These are phyloP conservation scores for Agrochola lota DNA, from an alignment of 2,888 invertebrate species.

Conservation along the genomic window DNA sequence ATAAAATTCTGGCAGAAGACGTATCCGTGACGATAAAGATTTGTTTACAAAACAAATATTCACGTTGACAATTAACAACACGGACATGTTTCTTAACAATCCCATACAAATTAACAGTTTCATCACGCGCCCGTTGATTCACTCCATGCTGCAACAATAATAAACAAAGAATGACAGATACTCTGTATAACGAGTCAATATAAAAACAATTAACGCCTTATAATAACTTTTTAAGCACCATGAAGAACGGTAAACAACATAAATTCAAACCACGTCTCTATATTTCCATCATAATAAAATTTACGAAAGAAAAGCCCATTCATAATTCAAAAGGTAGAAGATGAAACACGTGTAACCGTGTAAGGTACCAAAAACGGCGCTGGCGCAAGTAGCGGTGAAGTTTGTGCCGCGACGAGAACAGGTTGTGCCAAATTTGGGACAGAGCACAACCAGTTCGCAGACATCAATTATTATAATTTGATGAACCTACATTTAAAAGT, in stretches of 20 bases:
- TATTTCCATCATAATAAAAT: constrained; percentile 61
- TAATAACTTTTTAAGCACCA: constrained; percentile 28
- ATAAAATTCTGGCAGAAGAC: too few species aligned
- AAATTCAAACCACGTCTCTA: constrained; percentile 61
- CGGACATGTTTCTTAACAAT: constrained; percentile 21
- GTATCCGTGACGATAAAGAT: neutral
- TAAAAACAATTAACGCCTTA: constrained; percentile 51
- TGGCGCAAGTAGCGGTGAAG: constrained; percentile 71
- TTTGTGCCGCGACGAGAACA: constrained; percentile 73
- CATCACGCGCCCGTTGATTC: constrained; percentile 15
- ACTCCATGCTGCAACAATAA: constrained; percentile 20
- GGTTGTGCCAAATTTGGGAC: constrained; percentile 79
- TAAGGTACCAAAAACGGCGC: constrained; percentile 71
- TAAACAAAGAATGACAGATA: constrained; percentile 40
- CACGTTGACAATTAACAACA: constrained; percentile 4
- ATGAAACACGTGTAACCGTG: constrained; percentile 69
- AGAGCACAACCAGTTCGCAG: constrained; percentile 59
- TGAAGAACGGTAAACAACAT: constrained; percentile 52
- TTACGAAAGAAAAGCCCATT: constrained; percentile 66
- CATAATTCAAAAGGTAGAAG: constrained; percentile 70
- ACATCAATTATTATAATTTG: constrained; percentile 62
- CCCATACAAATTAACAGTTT: constrained; percentile 24
- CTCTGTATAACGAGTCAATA: constrained; percentile 26
- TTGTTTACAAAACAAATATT: constrained; percentile 18
- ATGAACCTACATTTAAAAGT: constrained; percentile 54